These are phyloP conservation scores for Halesus radiatus DNA, from an alignment of 1,140 invertebrate species.

Conservation along the genomic window DNA sequence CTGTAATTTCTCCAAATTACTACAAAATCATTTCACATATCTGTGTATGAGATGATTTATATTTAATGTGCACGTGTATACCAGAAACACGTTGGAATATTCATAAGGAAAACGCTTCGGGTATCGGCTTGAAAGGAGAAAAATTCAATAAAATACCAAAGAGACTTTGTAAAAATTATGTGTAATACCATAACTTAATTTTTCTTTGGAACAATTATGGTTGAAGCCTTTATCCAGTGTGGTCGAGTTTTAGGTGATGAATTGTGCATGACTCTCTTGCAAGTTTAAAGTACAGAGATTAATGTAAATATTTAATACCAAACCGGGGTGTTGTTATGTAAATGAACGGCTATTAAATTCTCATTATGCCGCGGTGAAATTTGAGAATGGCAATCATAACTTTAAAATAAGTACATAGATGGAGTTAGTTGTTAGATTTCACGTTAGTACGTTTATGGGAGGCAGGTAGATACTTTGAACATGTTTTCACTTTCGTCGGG, in stretches of 20 bases:
- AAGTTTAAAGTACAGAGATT: constrained; percentile 31
- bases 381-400: constrained; percentile 26
- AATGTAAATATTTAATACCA: constrained; percentile 42
- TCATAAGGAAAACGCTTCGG: neutral
- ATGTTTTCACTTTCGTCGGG: neutral
- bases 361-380: constrained; percentile 41
- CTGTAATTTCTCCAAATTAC: constrained; percentile 23
- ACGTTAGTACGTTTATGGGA: neutral
- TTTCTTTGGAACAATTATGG: neutral
- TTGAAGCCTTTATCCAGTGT: neutral
- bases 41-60: constrained; percentile 16
- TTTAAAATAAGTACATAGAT: neutral
- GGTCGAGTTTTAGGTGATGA: neutral
- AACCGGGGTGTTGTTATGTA: constrained; percentile 50
- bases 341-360: constrained; percentile 53
- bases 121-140: neutral
- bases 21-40: constrained; percentile 7
- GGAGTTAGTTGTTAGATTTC: neutral
- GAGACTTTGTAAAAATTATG: neutral
- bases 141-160: neutral
- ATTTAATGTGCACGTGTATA: constrained; percentile 16
- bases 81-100: neutral
- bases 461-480: neutral
- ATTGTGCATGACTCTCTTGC: neutral
- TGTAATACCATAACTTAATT: neutral